Base-by-base conservation (phyloP, 2,113 vertebrate genomes). In the Paedocypris sp. region DNA sequence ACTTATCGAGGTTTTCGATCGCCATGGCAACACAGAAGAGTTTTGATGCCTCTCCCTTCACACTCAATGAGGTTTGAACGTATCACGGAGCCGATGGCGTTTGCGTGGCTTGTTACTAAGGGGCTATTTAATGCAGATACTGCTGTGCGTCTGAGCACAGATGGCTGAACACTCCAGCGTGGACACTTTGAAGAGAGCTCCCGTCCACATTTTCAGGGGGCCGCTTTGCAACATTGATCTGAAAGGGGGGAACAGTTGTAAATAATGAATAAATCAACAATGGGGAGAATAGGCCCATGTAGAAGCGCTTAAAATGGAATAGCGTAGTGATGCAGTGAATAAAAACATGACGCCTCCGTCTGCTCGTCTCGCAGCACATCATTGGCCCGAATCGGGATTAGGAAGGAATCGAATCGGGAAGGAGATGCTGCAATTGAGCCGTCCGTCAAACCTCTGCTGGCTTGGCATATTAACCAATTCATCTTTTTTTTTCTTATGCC, bases 11-110 rank as follows among this genome's bases (percentile, higher is more conserved):
- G 79, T 80, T 75, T n/a, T 82, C 75, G 76, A 84, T 85, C 79
- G 80, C 82, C 82, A 85, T 87, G 81, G 83, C 78, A 87, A 87
- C 82, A 76, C 74, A 76, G 79, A 81, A 83, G 79, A 84, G 80
- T 87, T 85, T 83, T 83, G 81, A 84, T 83, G 84, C 82, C 81
- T 81, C 78, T 82, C 80, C 66, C 73, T 82, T 85, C 81, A 70
- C 79, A 82, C 83, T 82, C 78, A 75, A 77, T 75, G 77, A 80
- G 76, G 78, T 72, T 83, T 77, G 75, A 79, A 79, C 74, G 75
- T 83, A 83, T 84, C 83, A 80, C 75, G 79, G 79, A 80, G 79
- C 79, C 84, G 81, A 82, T 83, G 80, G 80, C 77, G 74, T 73
- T 76, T 82, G 75, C 70, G 75, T 78, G 78, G 80, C 79, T 82